Base-by-base conservation (phyloP, 2,888 invertebrate genomes). In the Habrosyne pyritoides region DNA sequence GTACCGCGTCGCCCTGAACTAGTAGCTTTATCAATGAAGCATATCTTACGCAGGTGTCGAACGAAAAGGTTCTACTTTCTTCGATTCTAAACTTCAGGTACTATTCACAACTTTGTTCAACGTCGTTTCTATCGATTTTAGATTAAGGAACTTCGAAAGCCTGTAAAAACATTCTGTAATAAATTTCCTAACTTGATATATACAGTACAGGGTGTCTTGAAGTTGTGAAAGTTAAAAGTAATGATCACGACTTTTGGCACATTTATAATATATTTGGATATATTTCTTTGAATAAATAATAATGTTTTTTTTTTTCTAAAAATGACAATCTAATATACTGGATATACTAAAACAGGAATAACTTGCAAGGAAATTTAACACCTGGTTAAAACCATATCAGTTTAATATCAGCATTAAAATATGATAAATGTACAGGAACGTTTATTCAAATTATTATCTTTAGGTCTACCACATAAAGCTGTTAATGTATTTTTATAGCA, bases 81-180 rank as follows among this genome's bases (percentile, higher is more conserved):
- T 83, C 83, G 82, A 84, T 83, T 86, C 74, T 77, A 58, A 88
- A 89, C 88, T 87, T 84, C 84, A 81, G 85, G 86, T 86, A 87
- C 86, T 84, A 88, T 87, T 90, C 86, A 78, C 83, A 89, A 91
- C 82, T 91, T 89, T 84, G 82, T 83, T 84, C 82, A 75, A 78
- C 87, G 84, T 82, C 86, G 85, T 86, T 87, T 72, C 83, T 81
- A 91, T 91, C 89, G 91, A 91, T 91, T 91, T 91, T 84, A 91
- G 91, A 91, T 91, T 91, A 91, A 86, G 89, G 79, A 89, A 91
- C 86, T 89, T 84, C 70, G 85, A 81, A 85, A 81, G 86, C 83
- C 84, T 86, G 83, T 86, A 87, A 89, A 89, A 91, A 90, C 87
- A 89, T 86, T 84, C 74, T 73, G 82, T 84, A 87, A 88, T 88